Base-by-base conservation (phyloP, 1,140 invertebrate species). In the Drosophila azteca region DNA sequence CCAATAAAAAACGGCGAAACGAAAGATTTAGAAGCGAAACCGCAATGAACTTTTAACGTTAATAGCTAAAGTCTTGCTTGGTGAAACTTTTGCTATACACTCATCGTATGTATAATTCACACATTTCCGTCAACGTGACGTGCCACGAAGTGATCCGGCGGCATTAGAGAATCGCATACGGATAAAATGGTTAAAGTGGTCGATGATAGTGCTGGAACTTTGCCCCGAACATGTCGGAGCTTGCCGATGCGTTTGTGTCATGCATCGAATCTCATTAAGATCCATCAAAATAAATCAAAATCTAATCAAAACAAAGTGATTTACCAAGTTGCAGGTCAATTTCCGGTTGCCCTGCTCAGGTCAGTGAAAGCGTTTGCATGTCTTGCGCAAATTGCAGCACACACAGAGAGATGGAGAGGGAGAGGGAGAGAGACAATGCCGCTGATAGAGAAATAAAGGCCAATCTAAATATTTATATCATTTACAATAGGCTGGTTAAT, bases 111-210 rank as follows among this genome's bases (percentile, higher is more conserved):
- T 43, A 58, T 64, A 81, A 85, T 81, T 85, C 69, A 85, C 82
- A 87, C 82, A 87, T 85, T 87, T 87, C 77, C 78, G 63, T 63
- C 59, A 87, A 82, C 78, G 82, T 87, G 82, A 68, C 61, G 58
- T 48, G 68, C 46, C 67, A 31, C 43, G 15, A 48, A 29, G 46
- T 64, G 57, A 71, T 83, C 46, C 39, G 43, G 55, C 24, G 49
- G 74, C 66, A 69, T 71, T 74, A 31, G 62, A 85, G 80, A 85
- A 78, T 67, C 50, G 77, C 72, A 67, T 61, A 62, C 45, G 41
- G 58, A 52, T 46, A 17, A 11, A 39, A 35, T 44, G 15, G 49
- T 58, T 55, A 43, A 50, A 62, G 3, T 24, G 5, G 4, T 26
- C 17, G 3, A 26, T 26, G 24, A 71, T 49, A 26, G 49, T 22